phyloP scores from a whole-genome alignment of 2,888 invertebrate genomes.

The Aromia moschata region DNA sequence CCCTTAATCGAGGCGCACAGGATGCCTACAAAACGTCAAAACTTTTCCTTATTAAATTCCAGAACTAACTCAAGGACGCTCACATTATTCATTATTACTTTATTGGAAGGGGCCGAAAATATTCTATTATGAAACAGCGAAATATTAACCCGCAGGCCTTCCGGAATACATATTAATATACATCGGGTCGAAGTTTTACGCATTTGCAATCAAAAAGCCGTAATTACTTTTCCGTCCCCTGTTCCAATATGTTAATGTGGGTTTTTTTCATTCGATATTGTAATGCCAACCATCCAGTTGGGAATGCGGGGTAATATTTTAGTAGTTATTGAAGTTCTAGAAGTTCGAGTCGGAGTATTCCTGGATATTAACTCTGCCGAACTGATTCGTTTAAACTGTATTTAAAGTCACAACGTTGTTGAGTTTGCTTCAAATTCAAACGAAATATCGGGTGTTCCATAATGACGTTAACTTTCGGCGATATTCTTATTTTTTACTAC shows the following conservation, averaged over 20 bases:
- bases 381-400: too few species aligned
- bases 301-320: too few species aligned
- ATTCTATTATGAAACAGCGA: conserved; percentile 7
- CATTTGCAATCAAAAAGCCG: neutral
- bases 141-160: neutral
- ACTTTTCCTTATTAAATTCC: conserved; percentile 29
- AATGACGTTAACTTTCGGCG: too few species aligned
- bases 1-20: conserved; percentile 27
- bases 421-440: too few species aligned
- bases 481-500: too few species aligned
- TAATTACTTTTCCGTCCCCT: neutral
- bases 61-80: conserved; percentile 14
- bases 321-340: too few species aligned
- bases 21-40: conserved; percentile 15
- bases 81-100: conserved; percentile 19
- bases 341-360: too few species aligned
- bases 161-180: conserved; percentile 6
- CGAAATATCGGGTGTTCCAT: too few species aligned
- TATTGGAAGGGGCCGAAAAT: conserved; percentile 9
- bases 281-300: too few species aligned
- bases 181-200: neutral
- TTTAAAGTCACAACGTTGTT: too few species aligned
- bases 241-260: neutral
- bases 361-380: too few species aligned
- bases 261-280: neutral